Percentiles rank a stretch among this genome's conserved stretches.
Evolutionary conservation across 2,113 vertebrate species (phyloP).

Genomic region (Neotragus pygmaeus): DNA sequence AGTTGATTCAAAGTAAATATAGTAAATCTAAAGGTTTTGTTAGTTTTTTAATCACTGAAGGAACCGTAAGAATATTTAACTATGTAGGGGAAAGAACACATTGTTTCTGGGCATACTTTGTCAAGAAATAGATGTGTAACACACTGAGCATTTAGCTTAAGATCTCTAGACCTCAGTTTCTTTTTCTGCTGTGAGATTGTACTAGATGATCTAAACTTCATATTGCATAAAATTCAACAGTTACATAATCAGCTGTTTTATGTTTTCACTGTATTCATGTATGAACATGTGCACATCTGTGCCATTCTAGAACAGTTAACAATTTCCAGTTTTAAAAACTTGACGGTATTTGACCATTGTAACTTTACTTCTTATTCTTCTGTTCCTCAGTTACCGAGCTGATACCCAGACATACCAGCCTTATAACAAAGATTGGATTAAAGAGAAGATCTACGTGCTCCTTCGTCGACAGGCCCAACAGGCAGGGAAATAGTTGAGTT

Average conservation of each 20-base stretch:
- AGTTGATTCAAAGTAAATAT: conserved; percentile 2
- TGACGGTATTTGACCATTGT: not conserved
- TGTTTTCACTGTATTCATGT: not conserved
- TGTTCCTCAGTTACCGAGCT: conserved; percentile 86
- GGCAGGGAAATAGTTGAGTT: conserved; percentile 87
- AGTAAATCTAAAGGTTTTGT: not conserved
- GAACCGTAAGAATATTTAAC: conserved; percentile 2
- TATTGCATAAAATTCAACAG: not conserved
- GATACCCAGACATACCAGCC: conserved; percentile 99
- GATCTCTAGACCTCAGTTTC: not conserved
- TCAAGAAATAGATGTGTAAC: not conserved
- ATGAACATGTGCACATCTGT: not conserved
- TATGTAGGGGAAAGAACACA: not conserved
- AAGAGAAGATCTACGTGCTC: conserved; percentile 98
- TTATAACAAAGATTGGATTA: conserved; percentile 99
- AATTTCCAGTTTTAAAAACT: not conserved
- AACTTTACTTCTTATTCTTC: not conserved
- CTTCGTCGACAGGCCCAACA: conserved; percentile 97
- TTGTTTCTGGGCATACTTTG: not conserved
- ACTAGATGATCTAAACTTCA: not conserved
- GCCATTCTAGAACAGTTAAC: not conserved
- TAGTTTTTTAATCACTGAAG: conserved; percentile 24
- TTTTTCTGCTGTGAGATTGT: not conserved
- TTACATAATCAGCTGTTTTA: not conserved
- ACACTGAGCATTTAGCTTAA: not conserved